Conservation (phyloP, 2,113 vertebrate species). For the Marmota monax region DNA sequence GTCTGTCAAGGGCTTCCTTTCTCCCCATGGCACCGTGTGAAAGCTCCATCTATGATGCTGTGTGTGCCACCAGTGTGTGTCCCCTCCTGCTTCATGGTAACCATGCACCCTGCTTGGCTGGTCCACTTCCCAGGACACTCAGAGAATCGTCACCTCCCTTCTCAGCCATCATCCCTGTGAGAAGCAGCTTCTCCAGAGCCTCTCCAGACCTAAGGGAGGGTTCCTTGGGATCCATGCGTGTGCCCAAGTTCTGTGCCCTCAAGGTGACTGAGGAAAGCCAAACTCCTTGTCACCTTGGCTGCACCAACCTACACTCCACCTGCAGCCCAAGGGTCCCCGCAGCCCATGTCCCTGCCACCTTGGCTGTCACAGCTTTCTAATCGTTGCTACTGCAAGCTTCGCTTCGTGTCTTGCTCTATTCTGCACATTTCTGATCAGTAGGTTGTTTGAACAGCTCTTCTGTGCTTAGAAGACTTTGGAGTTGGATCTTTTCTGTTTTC, state of each 20-base stretch:
- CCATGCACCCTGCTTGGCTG: background rate
- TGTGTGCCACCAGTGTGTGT: too few relatives aligned
- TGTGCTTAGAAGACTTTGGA: background rate
- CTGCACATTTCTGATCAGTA: background rate
- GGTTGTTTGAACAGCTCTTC: background rate
- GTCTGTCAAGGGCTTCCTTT: background rate
- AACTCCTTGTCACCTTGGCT: background rate
- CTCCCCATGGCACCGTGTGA: background rate
- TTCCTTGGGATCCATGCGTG: background rate
- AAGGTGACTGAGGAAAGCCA: background rate
- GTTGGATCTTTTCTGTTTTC: background rate
- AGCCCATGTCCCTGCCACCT: too few relatives aligned
- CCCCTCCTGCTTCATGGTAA: background rate
- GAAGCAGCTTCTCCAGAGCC: too few relatives aligned
- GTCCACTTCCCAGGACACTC: background rate
- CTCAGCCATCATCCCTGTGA: background rate
- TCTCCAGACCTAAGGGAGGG: background rate
- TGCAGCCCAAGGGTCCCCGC: fast-evolving
- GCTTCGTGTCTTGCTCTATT: background rate
- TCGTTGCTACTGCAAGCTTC: background rate
- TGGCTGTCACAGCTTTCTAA: background rate
- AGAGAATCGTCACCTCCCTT: background rate
- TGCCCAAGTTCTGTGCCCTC: too few relatives aligned
- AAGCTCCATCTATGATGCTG: background rate
- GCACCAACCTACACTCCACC: fast-evolving